Evolutionary conservation across 1,140 invertebrate genomes (phyloP).

Genomic region (Microvelia longipes): DNA sequence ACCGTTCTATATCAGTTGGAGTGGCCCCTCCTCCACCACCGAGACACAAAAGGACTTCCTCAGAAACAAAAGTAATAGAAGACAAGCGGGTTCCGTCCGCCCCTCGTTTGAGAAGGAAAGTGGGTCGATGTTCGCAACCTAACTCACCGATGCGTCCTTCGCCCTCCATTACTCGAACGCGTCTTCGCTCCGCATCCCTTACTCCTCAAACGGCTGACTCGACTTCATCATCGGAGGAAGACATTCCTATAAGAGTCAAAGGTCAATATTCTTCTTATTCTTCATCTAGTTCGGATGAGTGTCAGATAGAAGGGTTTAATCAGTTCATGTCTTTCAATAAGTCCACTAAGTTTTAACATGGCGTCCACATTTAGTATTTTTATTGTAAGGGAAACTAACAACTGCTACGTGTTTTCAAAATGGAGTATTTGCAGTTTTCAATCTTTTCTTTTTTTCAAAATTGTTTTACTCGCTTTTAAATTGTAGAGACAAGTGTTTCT

Average conservation of each 20-base stretch:
- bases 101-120: background rate
- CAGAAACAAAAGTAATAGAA: background rate
- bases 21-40: background rate
- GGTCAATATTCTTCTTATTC: slow-evolving; percentile 12
- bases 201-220: background rate
- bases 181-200: background rate
- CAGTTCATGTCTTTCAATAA: slow-evolving; percentile 14
- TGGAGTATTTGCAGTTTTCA: too few species aligned
- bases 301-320: slow-evolving; percentile 13
- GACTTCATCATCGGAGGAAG: slow-evolving; percentile 3
- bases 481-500: too few species aligned
- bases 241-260: background rate
- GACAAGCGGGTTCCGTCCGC: background rate
- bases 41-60: background rate
- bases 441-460: too few species aligned
- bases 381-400: too few species aligned
- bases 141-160: background rate
- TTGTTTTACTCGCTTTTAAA: too few species aligned
- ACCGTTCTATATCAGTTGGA: background rate
- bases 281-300: slow-evolving; percentile 6
- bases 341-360: slow-evolving; percentile 13
- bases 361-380: too few species aligned
- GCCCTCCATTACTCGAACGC: background rate
- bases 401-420: too few species aligned
- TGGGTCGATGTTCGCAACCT: slow-evolving; percentile 5